Evolutionary conservation across 2,113 vertebrate species (phyloP), one percentile per base, ranked within the genome.

Genomic region (Monopterus albus): DNA sequence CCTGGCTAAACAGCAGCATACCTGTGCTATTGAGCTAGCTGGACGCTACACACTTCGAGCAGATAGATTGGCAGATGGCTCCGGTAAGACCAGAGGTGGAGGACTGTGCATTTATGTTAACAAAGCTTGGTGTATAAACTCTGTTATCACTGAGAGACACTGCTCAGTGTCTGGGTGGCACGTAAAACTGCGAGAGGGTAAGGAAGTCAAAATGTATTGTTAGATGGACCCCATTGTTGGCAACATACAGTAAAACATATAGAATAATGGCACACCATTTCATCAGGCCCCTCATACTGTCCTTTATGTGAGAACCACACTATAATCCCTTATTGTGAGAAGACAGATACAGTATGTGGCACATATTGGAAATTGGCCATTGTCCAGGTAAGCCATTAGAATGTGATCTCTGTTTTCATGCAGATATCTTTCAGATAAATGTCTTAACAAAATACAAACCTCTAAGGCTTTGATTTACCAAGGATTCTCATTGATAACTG

Each of bases 301-400:
- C n/a, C 18, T 39, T 33, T 31, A 20, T 47, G n/a, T 25, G n/a
- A 77, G 36, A 38, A 55, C 10, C 25, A 31, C 26, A 61, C 39
- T 36, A 5, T 36, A 25, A 18, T n/a, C n/a, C n/a, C n/a, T n/a
- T n/a, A n/a, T n/a, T n/a, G n/a, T n/a, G n/a, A 42, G 8, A 42
- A 47, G 33, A 26, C 38, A 38, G n/a, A n/a, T n/a, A n/a, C n/a
- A n/a, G n/a, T 28, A 20, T 36, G 43, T 66, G 36, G 46, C 17
- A 53, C 40, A 28, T 42, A 38, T 28, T n/a, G 36, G n/a, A 59
- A 25, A n/a, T 21, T 68, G 57, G 69, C 57, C 28, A 5, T 18
- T 23, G 3, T 72, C 62, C 73, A 81, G 45, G 57, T 18, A 68
- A 77, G 7, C 9, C 45, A 26, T 77, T 67, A 63, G 51, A 39